Conservation (phyloP, 2,888 invertebrate genomes). For the Pseudolycoriella hygida region DNA sequence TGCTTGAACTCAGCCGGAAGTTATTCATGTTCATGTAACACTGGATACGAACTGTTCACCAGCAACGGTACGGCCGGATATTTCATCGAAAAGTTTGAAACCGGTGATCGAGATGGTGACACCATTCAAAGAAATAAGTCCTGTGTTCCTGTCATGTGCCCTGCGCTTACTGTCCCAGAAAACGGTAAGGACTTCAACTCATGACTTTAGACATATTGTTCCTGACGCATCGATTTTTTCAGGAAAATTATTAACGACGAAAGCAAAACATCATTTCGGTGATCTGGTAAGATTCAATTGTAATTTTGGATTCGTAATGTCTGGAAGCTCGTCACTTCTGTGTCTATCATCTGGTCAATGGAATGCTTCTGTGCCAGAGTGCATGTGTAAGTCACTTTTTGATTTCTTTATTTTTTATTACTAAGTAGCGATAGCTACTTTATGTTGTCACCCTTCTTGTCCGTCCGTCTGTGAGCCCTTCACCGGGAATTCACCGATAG, state of each 20-base stretch:
- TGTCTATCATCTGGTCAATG: slow-evolving; percentile 83
- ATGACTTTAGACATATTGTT: too few relatives aligned
- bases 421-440: too few relatives aligned
- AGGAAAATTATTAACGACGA: slow-evolving; percentile 65
- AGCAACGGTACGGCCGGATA: slow-evolving; percentile 83
- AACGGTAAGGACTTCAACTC: slow-evolving; percentile 29
- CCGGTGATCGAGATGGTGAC: slow-evolving; percentile 77
- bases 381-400: slow-evolving; percentile 70
- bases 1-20: slow-evolving; percentile 81
- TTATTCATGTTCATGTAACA: slow-evolving; percentile 74
- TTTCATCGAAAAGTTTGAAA: slow-evolving; percentile 60
- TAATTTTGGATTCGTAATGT: slow-evolving; percentile 84
- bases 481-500: too few relatives aligned
- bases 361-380: slow-evolving; percentile 87
- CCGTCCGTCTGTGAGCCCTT: too few relatives aligned
- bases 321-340: slow-evolving; percentile 66
- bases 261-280: slow-evolving; percentile 70
- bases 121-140: slow-evolving; percentile 81
- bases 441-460: too few relatives aligned
- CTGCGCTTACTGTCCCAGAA: slow-evolving; percentile 54
- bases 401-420: neutral
- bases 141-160: slow-evolving; percentile 87
- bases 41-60: slow-evolving; percentile 79
- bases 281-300: slow-evolving; percentile 84
- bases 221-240: neutral